phyloP scores from a whole-genome alignment of 1,140 invertebrate species.

The Coenobita brevimanus region DNA sequence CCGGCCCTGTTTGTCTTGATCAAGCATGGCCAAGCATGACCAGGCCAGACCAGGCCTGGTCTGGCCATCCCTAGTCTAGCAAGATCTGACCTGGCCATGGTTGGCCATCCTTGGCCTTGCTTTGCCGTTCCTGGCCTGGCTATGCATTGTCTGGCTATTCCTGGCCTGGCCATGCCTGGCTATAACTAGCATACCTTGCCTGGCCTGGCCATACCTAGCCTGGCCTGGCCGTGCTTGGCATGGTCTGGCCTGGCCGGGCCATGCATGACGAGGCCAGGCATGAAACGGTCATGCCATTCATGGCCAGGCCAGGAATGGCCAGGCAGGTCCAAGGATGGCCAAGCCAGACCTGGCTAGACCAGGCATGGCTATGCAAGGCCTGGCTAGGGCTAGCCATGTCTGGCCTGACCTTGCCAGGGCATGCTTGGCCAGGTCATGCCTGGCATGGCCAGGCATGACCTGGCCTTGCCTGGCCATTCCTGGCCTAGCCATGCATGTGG shows the following conservation, averaged over 20 bases:
- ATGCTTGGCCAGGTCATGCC: slow-evolving; percentile 23
- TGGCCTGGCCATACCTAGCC: slow-evolving; percentile 27
- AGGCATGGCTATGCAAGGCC: slow-evolving; percentile 51
- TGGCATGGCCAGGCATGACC: slow-evolving; percentile 17
- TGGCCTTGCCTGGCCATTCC: slow-evolving; percentile 35
- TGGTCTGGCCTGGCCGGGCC: slow-evolving; percentile 25
- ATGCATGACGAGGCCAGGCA: slow-evolving; percentile 1
- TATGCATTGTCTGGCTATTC: background rate
- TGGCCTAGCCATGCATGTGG: slow-evolving; percentile 27
- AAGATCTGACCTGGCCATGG: background rate
- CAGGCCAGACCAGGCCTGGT: slow-evolving; percentile 9
- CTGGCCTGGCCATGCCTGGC: slow-evolving; percentile 53
- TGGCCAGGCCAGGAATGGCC: slow-evolving; percentile 4
- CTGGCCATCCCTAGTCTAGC: slow-evolving; percentile 8
- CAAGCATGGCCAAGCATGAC: too few relatives aligned
- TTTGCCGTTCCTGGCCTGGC: slow-evolving; percentile 7
- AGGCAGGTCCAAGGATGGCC: slow-evolving; percentile 49
- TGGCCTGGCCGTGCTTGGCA: slow-evolving; percentile 9
- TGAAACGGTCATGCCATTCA: background rate
- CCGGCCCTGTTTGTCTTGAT: background rate
- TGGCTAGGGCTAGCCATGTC: slow-evolving; percentile 39
- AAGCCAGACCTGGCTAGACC: slow-evolving; percentile 52
- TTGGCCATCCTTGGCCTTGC: slow-evolving; percentile 1
- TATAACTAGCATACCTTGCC: too few relatives aligned
- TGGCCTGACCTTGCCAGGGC: slow-evolving; percentile 49